A percentile compares a stretch with the other conserved stretches of the same genome.
Conservation (phyloP, 1,140 invertebrate species). For the Drosophila melanogaster region Release_6_plus_ISO1_MT NT_037436.4:18081501-18082000, state of each 20-base stretch:
- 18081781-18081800: too few relatives aligned
- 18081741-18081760: background rate
- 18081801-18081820: background rate
- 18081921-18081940: slow-evolving; percentile 33
- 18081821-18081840: background rate
- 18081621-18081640: background rate
- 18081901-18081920: slow-evolving; percentile 23
- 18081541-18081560: slow-evolving; percentile 22
- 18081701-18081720: background rate
- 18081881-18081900: background rate
- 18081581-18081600: slow-evolving; percentile 27
- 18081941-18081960: background rate
- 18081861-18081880: background rate
- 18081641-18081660: background rate
- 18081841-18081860: background rate
- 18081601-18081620: slow-evolving; percentile 41
- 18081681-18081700: background rate
- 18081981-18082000: slow-evolving; percentile 39
- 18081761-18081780: too few relatives aligned
- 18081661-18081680: background rate
- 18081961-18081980: background rate
- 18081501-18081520: background rate
- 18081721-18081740: background rate
- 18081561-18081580: background rate
- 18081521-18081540: background rate